Evolutionary conservation across 1,140 invertebrate genomes (phyloP).

Genomic region (Drosophila virilis): DNA sequence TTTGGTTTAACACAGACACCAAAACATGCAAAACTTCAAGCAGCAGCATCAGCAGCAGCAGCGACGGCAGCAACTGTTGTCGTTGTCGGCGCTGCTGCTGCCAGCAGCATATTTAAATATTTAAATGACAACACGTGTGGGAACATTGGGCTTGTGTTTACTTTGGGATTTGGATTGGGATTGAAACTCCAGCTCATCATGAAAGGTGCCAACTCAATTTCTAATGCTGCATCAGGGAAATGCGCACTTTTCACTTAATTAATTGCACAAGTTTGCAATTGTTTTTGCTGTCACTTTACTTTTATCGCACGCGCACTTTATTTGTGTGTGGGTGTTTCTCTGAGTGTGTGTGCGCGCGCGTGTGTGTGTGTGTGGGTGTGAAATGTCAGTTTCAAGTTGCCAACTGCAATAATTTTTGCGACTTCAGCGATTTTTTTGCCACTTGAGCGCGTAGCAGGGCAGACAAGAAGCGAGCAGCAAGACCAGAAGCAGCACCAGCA

Average conservation of each 20-base stretch:
- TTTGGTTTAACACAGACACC: slow-evolving; percentile 72
- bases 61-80: slow-evolving; percentile 15
- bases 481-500: not conserved
- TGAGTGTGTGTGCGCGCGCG: not conserved
- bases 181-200: slow-evolving; percentile 20
- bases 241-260: slow-evolving; percentile 80
- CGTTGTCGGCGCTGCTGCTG: slow-evolving; percentile 67
- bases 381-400: slow-evolving; percentile 77
- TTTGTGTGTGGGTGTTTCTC: slow-evolving; percentile 27
- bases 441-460: slow-evolving; percentile 75
- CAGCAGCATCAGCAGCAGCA: slow-evolving; percentile 16
- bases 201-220: slow-evolving; percentile 42
- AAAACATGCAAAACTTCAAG: slow-evolving; percentile 74
- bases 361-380: slow-evolving; percentile 49
- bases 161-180: slow-evolving; percentile 3
- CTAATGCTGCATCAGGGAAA: slow-evolving; percentile 42
- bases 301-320: slow-evolving; percentile 74
- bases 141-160: slow-evolving; percentile 67
- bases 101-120: slow-evolving; percentile 76
- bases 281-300: slow-evolving; percentile 82
- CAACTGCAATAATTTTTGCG: slow-evolving; percentile 82
- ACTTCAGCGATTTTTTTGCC: slow-evolving; percentile 81
- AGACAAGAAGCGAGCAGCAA: slow-evolving; percentile 16
- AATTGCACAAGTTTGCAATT: slow-evolving; percentile 80
- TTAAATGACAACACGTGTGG: slow-evolving; percentile 79